Evolutionary conservation across 2,113 vertebrate species (phyloP), one percentile per base, ranked within the genome.

Genomic region (Eptesicus fuscus): DNA sequence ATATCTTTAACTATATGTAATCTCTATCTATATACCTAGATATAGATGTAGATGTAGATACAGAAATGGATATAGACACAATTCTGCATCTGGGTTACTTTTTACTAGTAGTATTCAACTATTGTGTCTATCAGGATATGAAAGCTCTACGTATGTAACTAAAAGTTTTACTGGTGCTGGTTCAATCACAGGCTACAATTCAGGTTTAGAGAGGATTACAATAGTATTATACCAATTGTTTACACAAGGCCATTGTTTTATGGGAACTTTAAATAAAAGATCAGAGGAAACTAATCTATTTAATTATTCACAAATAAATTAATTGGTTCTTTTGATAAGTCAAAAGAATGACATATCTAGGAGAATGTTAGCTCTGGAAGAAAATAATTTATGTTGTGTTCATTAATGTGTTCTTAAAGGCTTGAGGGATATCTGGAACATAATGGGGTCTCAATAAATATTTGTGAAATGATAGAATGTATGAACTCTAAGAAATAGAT

Each of bases 251-350:
- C 11, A 70, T 70, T 80, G 40, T 67, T 67, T 78, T 25, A 65
- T 56, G 22, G 59, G 13, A 4, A 40, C 83, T 83, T 76, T 73
- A 74, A 93, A 71, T 74, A 80, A 95, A 82, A 69, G 3, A 77
- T 61, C 14, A 73, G 3, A 77, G 7, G 8, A 83, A 93, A 77
- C 4, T 74, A 7, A 30, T 91, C 1, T 49, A 53, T 85, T 77
- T 89, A 92, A 73, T 92, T 37, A 83, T 88, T 90, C 25, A 94
- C 7, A 37, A 90, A 74, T 59, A 2, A 95, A 56, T 82, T 30
- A 71, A 9, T 12, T 94, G 3, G 23, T n/a, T 70, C 11, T 59
- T 73, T 88, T 61, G 20, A 32, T 37, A 53, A 88, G 5, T 69
- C 9, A 84, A 89, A 56, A 65, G 35, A 93, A 53, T 53, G 20